Evolutionary conservation across 1,140 invertebrate species (phyloP), one percentile per base, ranked within the genome.

Genomic region (Dreissena polymorpha): DNA sequence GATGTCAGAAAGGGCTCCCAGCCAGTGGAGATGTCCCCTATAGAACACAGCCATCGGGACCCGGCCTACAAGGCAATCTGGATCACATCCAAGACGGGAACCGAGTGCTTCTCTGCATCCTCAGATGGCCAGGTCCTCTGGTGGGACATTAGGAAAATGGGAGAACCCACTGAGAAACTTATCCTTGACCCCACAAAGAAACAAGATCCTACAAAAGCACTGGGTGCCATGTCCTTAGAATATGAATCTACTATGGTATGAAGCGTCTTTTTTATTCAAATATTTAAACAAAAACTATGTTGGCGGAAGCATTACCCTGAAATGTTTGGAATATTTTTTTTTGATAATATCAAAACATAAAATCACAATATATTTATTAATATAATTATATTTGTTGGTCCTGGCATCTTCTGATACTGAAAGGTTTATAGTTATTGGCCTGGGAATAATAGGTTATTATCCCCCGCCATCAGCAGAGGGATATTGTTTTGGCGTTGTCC

Each of bases 121-220:
- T 96, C 96, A 64, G 98, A 98, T 93, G 97, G 97, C 18, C 96
- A 97, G 91, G 94, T 95, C 8, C 93, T 95, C 85, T 95, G 95
- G 95, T 98, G 97, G 97, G 97, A 98, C 91, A 96, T 95, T 12
- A 94, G 97, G 77, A 98, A 97, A 91, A 93, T 98, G 82, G 95
- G 94, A 76, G 95, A 96, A 90, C 96, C 97, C 0, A 95, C 95
- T 25, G 97, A 98, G 88, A 95, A 95, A 10, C 94, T 98, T 83
- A 95, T 97, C 6, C 95, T 98, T 88, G 97, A 98, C 93, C 94
- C 96, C 21, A 94, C 95, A 0, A 97, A 96, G 93, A 93, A 92
- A 86, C 94, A 97, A 87, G 95, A 96, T 65, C 95, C 96, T 91
- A 94, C 94, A 25, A 95, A 95, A 69, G 96, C 97, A 57, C 94